Percentiles rank a stretch among this genome's conserved stretches.
Conservation (phyloP, 2,113 vertebrate species). For the Triplophysa siluroides region DNA sequence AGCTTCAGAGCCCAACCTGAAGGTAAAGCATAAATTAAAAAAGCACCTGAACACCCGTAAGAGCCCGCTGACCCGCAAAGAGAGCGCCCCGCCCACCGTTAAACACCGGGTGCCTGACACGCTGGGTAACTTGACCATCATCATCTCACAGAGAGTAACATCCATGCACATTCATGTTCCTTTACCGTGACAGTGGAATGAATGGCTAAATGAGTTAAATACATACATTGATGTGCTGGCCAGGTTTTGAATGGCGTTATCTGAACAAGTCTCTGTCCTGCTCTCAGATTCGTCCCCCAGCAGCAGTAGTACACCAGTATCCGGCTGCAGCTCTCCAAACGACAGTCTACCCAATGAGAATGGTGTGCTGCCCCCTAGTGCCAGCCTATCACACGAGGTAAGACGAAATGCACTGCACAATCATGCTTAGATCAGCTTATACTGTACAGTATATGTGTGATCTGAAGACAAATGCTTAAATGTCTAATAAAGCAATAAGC, state of each 20-base stretch:
- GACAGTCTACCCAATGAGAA: constrained; percentile 86
- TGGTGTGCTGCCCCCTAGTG: constrained; percentile 68
- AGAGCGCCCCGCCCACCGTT: constrained; percentile 88
- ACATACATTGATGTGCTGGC: not conserved
- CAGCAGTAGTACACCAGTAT: constrained; percentile 87
- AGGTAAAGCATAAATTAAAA: constrained; percentile 83
- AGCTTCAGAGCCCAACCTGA: constrained; percentile 95
- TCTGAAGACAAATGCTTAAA: no score
- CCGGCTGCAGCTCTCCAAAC: constrained; percentile 91
- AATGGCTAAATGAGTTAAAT: not conserved
- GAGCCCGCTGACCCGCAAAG: constrained; percentile 89
- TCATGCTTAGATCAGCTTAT: no score
- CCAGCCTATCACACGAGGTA: constrained; percentile 80
- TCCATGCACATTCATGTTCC: no score
- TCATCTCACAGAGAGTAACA: not conserved
- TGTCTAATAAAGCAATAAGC: no score
- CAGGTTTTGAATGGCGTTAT: not conserved
- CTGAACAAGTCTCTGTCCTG: not conserved
- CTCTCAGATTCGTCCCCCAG: constrained; percentile 87
- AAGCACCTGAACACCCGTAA: constrained; percentile 86
- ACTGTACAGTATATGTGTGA: no score
- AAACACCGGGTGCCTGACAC: constrained; percentile 81
- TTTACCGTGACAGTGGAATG: not conserved
- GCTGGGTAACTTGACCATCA: constrained; percentile 72
- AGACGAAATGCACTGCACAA: not conserved